Evolutionary conservation across 1,140 invertebrate genomes (phyloP), one percentile per base, ranked within the genome.

Genomic region (Littorina saxatilis): DNA sequence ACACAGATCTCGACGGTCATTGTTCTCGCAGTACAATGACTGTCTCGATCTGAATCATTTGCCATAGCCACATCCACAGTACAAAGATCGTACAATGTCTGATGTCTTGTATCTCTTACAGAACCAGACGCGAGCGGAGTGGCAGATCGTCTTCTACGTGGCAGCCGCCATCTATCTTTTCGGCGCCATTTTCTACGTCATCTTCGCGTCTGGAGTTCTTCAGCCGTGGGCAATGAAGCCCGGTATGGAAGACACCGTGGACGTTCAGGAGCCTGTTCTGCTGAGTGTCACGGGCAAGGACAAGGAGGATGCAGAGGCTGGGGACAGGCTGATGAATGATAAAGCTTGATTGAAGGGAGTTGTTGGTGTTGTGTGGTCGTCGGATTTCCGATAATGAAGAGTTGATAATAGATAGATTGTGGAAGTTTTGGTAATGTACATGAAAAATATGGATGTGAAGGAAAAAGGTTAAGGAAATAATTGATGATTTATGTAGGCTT

Each of bases 111-210:
- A 5, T 39, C 37, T 72, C 9, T 83, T 72, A 5, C 82, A 87
- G 85, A 55, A 73, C 0, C 83, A 87, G 39, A 91, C 90, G 3
- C 87, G 89, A 78, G 85, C 89, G 20, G 90, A 93, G 63, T 91
- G 91, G 91, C 88, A 89, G 80, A 82, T 86, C 13, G 91, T 91
- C 0, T 92, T 92, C 84, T 90, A 88, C 50, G 87, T 92, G 27
- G 87, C 90, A 13, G 88, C 90, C 20, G 87, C 85, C 3, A 86
- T 92, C 27, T 91, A 91, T 72, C 37, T 87, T 0, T 87, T 89
- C 68, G 91, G 92, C 74, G 88, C 89, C 37, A 55, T 92, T 2
- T 88, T 91, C 80, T 92, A 86, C 77, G 70, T 89, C 23, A 72
- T 91, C 17, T 88, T 92, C 80, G 91, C 87, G 20, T 89, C 87